phyloP scores from a whole-genome alignment of 2,113 vertebrate genomes.

The Murina feae region DNA sequence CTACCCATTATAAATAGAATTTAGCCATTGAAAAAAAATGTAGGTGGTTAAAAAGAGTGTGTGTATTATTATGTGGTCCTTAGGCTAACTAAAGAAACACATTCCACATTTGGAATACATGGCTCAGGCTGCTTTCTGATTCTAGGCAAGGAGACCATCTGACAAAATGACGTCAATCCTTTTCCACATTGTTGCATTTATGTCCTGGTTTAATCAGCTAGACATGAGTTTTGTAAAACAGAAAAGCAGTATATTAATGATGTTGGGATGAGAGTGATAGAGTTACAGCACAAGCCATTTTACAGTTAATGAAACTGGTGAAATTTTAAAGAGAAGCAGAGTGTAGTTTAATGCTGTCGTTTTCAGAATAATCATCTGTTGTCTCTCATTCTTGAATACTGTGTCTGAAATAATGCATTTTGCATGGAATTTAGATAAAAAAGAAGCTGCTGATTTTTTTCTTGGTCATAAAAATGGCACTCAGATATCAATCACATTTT shows the following conservation, averaged over 20 bases:
- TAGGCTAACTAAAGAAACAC: slow-evolving; percentile 3
- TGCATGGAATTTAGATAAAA: slow-evolving; percentile 33
- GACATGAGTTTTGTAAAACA: slow-evolving; percentile 39
- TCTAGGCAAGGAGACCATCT: slow-evolving; percentile 30
- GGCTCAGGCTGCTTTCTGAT: slow-evolving; percentile 5
- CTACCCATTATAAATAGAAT: slow-evolving; percentile 15
- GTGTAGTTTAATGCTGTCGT: slow-evolving; percentile 10
- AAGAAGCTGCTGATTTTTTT: slow-evolving; percentile 27
- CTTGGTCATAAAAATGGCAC: slow-evolving; percentile 4
- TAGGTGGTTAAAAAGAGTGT: not conserved
- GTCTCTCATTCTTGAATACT: slow-evolving; percentile 4
- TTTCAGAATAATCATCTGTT: slow-evolving; percentile 44
- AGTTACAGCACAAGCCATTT: slow-evolving; percentile 34
- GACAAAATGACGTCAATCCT: slow-evolving; percentile 41
- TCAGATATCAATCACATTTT: slow-evolving; percentile 17
- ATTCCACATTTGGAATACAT: not conserved
- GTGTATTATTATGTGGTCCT: not conserved
- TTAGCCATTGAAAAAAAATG: not conserved
- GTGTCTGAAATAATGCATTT: slow-evolving; percentile 38
- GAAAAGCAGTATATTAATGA: slow-evolving; percentile 55
- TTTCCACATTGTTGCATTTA: slow-evolving; percentile 47
- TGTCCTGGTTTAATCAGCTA: slow-evolving; percentile 52
- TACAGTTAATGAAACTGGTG: slow-evolving; percentile 12
- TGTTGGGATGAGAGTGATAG: not conserved
- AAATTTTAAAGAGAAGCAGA: slow-evolving; percentile 32